These are phyloP conservation scores for Petrocephalus schoutedeni DNA, from an alignment of 2,797 vertebrate species.

Conservation along the genomic window DNA sequence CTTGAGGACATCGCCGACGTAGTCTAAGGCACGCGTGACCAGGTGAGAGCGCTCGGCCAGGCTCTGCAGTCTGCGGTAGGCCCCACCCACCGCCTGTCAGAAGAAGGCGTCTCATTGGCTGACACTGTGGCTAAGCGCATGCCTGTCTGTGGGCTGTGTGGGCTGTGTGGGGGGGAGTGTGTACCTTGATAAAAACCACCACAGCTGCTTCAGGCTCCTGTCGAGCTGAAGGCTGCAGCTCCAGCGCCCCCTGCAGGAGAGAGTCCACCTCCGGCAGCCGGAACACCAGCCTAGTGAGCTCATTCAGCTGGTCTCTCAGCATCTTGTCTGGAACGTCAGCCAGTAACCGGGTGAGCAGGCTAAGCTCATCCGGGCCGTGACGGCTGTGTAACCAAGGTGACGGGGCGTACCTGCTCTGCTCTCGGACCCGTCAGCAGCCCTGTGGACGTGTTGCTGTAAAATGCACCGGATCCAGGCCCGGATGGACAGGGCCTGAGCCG, in stretches of 20 bases:
- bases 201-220: constrained; percentile 71
- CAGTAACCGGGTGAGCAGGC: not conserved
- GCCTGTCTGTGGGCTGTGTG: constrained; percentile 73
- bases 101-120: not conserved
- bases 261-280: constrained; percentile 80
- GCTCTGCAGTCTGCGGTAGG: constrained; percentile 71
- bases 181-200: constrained; percentile 84
- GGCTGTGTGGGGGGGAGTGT: constrained; percentile 34
- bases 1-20: constrained; percentile 85
- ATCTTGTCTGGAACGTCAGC: constrained; percentile 59
- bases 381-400: not conserved
- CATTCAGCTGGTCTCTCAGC: constrained; percentile 75
- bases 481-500: constrained; percentile 76
- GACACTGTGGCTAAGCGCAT: not conserved
- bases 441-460: constrained; percentile 84
- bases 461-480: constrained; percentile 89
- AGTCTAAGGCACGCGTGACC: constrained; percentile 80
- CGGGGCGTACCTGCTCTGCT: constrained; percentile 55
- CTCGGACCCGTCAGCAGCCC: constrained; percentile 60
- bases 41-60: constrained; percentile 79
- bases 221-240: constrained; percentile 53
- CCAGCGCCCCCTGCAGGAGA: constrained; percentile 66
- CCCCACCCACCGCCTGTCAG: constrained; percentile 74
- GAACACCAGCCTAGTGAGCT: constrained; percentile 83
- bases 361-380: not conserved